Evolutionary conservation across 2,888 invertebrate genomes (phyloP).

Genomic region (Diarsia rubi): DNA sequence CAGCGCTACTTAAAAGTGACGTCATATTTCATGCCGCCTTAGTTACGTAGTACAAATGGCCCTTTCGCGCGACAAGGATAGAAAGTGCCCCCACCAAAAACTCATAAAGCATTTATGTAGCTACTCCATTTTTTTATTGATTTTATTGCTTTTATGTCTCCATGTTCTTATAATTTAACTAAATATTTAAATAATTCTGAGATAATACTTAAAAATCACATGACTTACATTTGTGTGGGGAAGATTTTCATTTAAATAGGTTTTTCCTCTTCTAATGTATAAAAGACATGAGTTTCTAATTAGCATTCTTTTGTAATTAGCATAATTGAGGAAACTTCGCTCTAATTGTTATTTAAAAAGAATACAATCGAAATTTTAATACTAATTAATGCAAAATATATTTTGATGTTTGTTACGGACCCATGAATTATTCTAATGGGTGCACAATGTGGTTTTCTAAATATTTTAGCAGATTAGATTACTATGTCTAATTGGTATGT

Average conservation of each 20-base stretch:
- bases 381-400: neutral
- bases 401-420: neutral
- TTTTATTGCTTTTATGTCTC: neutral
- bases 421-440: neutral
- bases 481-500: slow-evolving; percentile 1
- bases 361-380: neutral
- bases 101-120: no score
- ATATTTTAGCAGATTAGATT: neutral
- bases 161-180: neutral
- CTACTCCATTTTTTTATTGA: no score
- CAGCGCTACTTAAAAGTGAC: no score
- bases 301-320: slow-evolving; percentile 14
- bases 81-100: no score
- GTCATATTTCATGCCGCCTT: no score
- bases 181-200: slow-evolving; percentile 6
- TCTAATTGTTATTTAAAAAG: slow-evolving; percentile 22
- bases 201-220: slow-evolving; percentile 24
- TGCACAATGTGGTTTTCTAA: neutral
- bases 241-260: slow-evolving; percentile 6
- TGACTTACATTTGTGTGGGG: slow-evolving; percentile 24
- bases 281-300: slow-evolving; percentile 12
- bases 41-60: no score
- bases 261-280: slow-evolving; percentile 39
- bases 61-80: no score
- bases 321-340: slow-evolving; percentile 31